Conservation (phyloP, 2,888 invertebrate species). For the Drosophila falleni region DNA sequence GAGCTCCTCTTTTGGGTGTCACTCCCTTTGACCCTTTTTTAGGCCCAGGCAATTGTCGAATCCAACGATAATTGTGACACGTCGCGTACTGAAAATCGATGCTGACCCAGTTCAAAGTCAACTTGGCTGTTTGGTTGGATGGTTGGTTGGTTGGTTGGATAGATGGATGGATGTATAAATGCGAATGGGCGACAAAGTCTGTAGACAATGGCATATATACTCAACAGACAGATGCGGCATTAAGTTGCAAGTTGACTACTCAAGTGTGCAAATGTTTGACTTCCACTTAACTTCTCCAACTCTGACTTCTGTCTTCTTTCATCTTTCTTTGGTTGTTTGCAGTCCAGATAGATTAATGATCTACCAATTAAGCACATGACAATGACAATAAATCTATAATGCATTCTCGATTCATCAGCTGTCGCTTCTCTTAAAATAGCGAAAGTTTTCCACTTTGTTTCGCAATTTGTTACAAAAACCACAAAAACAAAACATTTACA, state of each 20-base stretch:
- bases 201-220: conserved; percentile 30
- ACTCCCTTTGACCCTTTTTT: conserved; percentile 21
- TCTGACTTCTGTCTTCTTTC: conserved; percentile 1
- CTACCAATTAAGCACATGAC: conserved; percentile 62
- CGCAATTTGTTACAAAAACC: conserved; percentile 7
- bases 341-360: conserved; percentile 64
- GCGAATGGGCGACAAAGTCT: conserved; percentile 24
- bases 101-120: conserved; percentile 74
- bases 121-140: background rate
- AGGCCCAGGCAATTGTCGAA: conserved; percentile 26
- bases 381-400: conserved; percentile 58
- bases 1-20: conserved; percentile 36
- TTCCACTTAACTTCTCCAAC: conserved; percentile 64
- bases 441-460: conserved; percentile 45
- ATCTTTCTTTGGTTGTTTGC: conserved; percentile 12
- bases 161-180: background rate
- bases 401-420: conserved; percentile 21
- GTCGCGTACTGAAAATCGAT: conserved; percentile 75
- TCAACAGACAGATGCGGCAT: conserved; percentile 67
- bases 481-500: conserved; percentile 28
- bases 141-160: conserved; percentile 11
- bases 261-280: conserved; percentile 71
- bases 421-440: conserved; percentile 8
- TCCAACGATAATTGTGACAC: conserved; percentile 74
- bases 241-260: conserved; percentile 71